Evolutionary conservation across 2,888 invertebrate genomes (phyloP), one percentile per base, ranked within the genome.

Genomic region (Amphipoea oculea): DNA sequence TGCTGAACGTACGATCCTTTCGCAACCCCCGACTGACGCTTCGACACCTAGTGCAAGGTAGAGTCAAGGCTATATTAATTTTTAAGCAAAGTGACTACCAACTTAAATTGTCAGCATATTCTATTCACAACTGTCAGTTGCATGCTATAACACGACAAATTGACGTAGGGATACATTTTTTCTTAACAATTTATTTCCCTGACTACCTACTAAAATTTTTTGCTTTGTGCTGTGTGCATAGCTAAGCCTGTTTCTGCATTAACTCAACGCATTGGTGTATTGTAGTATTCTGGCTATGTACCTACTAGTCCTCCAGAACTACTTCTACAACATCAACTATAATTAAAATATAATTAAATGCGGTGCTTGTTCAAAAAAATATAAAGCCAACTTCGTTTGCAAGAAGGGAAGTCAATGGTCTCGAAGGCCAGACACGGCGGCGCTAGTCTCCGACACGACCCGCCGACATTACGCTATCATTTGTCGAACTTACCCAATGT

Each of bases 391-490:
- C 80, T 88, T 90, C 81, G 88, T 93, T 93, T 91, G 90, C 91
- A 92, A 93, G 91, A 89, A 91, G 91, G 90, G 91, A 93, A 94
- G 94, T 93, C 94, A 93, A 94, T 91, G 93, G 90, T 93, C 93
- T 90, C 91, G 89, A 92, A 93, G 93, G 93, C 94, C 93, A 95
- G 95, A 95, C 95, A 90, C 88, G 79, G 82, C 88, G 95, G 95
- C 95, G 95, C 95, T 94, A 87, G 88, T 89, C 90, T 89, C 87
- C 91, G 91, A 89, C 91, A 87, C 89, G 89, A 90, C 91, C 90
- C 90, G 88, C 89, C 92, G 89, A 92, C 92, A 95, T 94, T 94
- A 94, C 92, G 88, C 92, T 92, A 92, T 94, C 94, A 94, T 94
- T 95, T 93, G 92, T 91, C 79, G 90, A 91, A 90, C 89, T 92